Evolutionary conservation across 1,140 invertebrate genomes (phyloP).

Genomic region (Polypedilum vanderplanki): DNA sequence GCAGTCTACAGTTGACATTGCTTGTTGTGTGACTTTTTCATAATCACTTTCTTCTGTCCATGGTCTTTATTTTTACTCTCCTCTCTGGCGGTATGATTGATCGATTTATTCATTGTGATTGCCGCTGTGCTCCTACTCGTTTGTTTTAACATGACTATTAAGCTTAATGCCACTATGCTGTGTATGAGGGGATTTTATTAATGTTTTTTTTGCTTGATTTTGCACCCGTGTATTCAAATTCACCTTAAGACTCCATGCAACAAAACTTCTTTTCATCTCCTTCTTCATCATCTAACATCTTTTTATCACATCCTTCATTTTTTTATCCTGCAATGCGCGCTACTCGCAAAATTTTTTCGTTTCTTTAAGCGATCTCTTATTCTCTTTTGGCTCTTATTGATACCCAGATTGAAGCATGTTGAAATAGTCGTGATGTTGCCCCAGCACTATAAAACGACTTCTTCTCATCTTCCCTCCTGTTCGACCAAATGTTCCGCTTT

Average conservation of each 20-base stretch:
- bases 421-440: not conserved
- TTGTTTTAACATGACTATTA: not conserved
- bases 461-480: not conserved
- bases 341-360: not conserved
- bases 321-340: not conserved
- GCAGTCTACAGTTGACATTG: not conserved
- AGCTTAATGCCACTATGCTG: too few species aligned
- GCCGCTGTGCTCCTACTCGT: not conserved
- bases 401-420: not conserved
- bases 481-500: too few species aligned
- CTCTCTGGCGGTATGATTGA: constrained; percentile 18
- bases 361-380: not conserved
- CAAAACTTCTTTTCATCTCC: not conserved
- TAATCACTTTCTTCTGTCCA: not conserved
- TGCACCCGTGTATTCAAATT: not conserved
- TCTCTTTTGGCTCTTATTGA: not conserved
- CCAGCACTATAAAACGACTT: not conserved
- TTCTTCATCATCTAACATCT: not conserved
- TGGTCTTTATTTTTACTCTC: too few species aligned
- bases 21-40: not conserved
- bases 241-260: not conserved
- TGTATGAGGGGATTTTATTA: too few species aligned
- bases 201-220: not conserved
- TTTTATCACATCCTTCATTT: not conserved
- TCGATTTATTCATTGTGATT: not conserved